Evolutionary conservation across 1,140 invertebrate genomes (phyloP), one percentile per base, ranked within the genome.

Genomic region (Caenorhabditis remanei): DNA sequence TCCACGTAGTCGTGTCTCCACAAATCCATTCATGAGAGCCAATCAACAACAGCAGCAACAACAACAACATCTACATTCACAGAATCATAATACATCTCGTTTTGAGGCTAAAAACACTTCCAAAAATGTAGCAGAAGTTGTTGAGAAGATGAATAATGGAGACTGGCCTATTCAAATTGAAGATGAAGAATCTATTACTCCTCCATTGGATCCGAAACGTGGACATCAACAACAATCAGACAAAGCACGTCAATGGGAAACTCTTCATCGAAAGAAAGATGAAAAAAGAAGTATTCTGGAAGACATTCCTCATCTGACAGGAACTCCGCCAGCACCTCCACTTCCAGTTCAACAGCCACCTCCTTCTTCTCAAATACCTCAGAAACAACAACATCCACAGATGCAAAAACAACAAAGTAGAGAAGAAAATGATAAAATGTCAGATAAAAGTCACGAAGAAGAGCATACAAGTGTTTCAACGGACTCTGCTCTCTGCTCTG

Each of bases 61-160:
- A n/a, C 67, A 61, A 61, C 61, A 61, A 61, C 56, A 61, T 19
- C n/a, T n/a, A n/a, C 16, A 61, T 61, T 14, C 7, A 24, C 61
- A 79, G 24, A 79, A 79, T 24, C 71, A 79, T 13, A 48, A 48
- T 79, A 4, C 46, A 11, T 32, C n/a, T 32, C 43, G 46, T 50
- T 79, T 79, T 53, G 71, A 79, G 13, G 2, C 7, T 9, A 79
- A 79, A 50, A 79, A 50, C 14, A 21, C 46, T 79, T 79, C 71
- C n/a, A 79, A 79, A 79, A 79, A 79, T 79, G 71, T 79, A 16
- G 71, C 71, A 50, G 71, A 79, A 79, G 71, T 79, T 50, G 71
- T 79, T 9, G 71, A 79, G n/a, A 79, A 79, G 53, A 79, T 79
- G 71, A 79, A 79, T 32, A 79, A 79, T 79, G 71, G 71, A 11